phyloP scores from a whole-genome alignment of 2,797 vertebrate genomes.

The Lateolabrax maculatus region DNA sequence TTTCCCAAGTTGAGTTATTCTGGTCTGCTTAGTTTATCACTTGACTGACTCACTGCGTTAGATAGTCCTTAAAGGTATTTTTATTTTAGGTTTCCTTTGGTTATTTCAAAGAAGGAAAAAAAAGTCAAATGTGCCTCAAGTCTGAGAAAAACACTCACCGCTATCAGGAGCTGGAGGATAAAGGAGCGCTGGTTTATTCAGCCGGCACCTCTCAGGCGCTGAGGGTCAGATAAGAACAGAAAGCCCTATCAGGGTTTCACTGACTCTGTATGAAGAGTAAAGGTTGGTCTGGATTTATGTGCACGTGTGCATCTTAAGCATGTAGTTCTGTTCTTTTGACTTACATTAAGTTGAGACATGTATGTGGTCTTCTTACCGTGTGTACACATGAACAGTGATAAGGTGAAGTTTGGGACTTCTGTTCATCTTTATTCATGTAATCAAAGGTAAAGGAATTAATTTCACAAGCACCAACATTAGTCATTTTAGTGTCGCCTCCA shows the following conservation, averaged over 20 bases:
- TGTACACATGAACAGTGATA: neutral
- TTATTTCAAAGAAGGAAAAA: neutral
- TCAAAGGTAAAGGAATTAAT: neutral
- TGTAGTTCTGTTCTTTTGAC: neutral
- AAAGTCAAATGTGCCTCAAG: neutral
- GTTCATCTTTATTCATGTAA: neutral
- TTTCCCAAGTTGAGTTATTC: neutral
- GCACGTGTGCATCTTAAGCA: neutral
- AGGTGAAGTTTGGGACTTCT: neutral
- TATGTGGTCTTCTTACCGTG: neutral
- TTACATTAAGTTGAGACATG: neutral
- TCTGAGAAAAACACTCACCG: neutral
- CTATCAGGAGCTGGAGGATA: constrained; percentile 54
- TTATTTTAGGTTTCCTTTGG: neutral
- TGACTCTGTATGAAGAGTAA: constrained; percentile 55
- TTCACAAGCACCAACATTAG: neutral
- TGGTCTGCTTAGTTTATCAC: constrained; percentile 15
- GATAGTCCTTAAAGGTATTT: neutral
- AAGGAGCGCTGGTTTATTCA: constrained; percentile 61
- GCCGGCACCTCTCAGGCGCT: constrained; percentile 59
- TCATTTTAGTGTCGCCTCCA: neutral
- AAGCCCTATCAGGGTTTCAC: constrained; percentile 47
- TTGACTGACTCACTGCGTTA: neutral
- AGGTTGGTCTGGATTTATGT: neutral
- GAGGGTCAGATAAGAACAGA: constrained; percentile 61